Conservation (phyloP, 2,113 vertebrate genomes). For the Chamaetylas fuelleborni region DNA sequence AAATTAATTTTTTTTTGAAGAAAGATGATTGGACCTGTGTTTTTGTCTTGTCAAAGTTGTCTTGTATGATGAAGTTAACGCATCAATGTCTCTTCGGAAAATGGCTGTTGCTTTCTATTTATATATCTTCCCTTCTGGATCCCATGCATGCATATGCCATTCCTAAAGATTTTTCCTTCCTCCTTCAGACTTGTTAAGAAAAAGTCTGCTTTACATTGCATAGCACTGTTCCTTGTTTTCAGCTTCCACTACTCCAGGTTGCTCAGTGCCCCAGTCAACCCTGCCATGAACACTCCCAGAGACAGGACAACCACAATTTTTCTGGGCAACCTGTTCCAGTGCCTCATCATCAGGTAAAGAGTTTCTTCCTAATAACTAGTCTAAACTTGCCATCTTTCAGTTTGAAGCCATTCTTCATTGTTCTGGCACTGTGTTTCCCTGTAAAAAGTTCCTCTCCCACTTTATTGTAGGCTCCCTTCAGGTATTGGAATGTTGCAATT, state of each 20-base stretch:
- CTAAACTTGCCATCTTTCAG: neutral
- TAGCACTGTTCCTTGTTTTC: neutral
- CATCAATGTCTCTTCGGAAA: neutral
- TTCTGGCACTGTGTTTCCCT: neutral
- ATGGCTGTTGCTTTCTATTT: neutral
- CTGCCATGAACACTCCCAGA: neutral
- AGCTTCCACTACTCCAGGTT: neutral
- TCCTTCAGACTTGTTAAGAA: neutral
- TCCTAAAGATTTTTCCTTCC: neutral
- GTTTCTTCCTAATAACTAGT: neutral
- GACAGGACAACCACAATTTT: rapidly evolving
- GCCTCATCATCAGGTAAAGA: neutral
- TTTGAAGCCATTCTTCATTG: neutral
- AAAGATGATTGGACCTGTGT: neutral
- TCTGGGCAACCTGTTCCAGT: neutral
- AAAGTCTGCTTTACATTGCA: neutral
- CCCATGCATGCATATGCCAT: neutral
- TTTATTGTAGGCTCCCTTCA: neutral
- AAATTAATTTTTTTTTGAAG: neutral
- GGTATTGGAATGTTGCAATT: neutral
- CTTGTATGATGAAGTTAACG: neutral
- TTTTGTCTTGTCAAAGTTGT: neutral
- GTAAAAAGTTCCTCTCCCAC: neutral
- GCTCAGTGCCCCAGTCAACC: neutral
- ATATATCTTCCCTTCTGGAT: neutral